These are phyloP conservation scores for Lophius americanus DNA, from an alignment of 2,797 vertebrate species.

Conservation along the genomic window DNA sequence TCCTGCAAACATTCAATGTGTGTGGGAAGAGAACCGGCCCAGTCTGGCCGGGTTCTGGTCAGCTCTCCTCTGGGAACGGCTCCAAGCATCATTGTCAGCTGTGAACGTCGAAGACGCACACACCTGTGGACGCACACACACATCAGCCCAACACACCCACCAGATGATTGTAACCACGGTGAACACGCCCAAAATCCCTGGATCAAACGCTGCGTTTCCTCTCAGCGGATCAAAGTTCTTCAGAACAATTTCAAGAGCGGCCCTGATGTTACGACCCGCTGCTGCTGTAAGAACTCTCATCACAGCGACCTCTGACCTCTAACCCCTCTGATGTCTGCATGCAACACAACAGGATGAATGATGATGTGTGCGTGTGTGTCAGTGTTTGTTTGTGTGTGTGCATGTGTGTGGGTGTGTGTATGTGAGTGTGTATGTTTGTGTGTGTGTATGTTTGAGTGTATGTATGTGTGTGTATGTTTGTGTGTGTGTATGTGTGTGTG, in stretches of 20 bases:
- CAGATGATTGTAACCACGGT: too few species aligned
- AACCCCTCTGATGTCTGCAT: too few species aligned
- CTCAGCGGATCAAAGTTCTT: too few species aligned
- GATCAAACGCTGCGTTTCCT: too few species aligned
- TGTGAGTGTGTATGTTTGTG: neutral
- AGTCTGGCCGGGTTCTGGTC: neutral
- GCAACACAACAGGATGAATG: too few species aligned
- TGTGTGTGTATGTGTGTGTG: neutral
- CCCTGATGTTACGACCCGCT: too few species aligned
- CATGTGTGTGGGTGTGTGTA: neutral
- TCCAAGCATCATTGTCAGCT: constrained; percentile 50
- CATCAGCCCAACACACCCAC: neutral
- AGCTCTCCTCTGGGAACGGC: constrained; percentile 44
- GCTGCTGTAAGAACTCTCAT: too few species aligned
- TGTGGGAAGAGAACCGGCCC: too few species aligned
- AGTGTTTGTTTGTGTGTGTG: neutral
- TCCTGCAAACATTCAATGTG: too few species aligned
- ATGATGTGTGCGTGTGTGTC: neutral
- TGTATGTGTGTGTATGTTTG: neutral
- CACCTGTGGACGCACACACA: constrained; percentile 37
- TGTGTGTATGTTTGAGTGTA: neutral
- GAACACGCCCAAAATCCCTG: too few species aligned
- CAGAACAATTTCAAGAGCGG: too few species aligned
- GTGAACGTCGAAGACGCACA: constrained; percentile 35
- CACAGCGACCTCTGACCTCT: too few species aligned